Conservation (phyloP, 92 coral and sea anemone species). For the Isaurus tuberculatus region DNA sequence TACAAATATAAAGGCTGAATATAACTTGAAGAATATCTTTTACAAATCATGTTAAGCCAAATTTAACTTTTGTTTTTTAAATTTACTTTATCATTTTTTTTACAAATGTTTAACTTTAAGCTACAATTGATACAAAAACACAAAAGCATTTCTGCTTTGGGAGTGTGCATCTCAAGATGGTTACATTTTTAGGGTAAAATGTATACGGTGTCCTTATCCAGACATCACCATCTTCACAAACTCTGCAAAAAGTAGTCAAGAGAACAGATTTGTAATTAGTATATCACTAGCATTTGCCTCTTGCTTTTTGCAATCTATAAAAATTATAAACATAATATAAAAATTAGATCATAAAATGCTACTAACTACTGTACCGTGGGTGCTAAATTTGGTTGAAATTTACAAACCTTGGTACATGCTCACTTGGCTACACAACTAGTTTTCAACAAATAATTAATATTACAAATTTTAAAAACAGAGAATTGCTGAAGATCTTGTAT, state of each 20-base stretch:
- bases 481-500: too few species aligned
- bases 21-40: background rate
- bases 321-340: too few species aligned
- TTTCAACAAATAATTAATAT: too few species aligned
- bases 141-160: background rate
- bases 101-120: background rate
- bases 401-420: too few species aligned
- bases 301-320: too few species aligned
- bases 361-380: too few species aligned
- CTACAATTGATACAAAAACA: constrained; percentile 7
- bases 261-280: background rate
- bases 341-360: too few species aligned
- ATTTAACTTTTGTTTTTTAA: background rate
- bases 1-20: background rate
- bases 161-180: background rate
- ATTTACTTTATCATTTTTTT: constrained; percentile 11
- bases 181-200: constrained; percentile 9
- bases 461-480: too few species aligned
- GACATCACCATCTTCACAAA: constrained; percentile 88
- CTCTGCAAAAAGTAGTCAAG: constrained; percentile 55
- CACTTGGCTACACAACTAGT: too few species aligned
- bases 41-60: background rate
- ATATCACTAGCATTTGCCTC: background rate
- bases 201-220: constrained; percentile 56
- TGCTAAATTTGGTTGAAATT: too few species aligned